These are phyloP conservation scores for Tupaia chinensis DNA, from an alignment of 2,113 vertebrate genomes.

Conservation along the genomic window DNA sequence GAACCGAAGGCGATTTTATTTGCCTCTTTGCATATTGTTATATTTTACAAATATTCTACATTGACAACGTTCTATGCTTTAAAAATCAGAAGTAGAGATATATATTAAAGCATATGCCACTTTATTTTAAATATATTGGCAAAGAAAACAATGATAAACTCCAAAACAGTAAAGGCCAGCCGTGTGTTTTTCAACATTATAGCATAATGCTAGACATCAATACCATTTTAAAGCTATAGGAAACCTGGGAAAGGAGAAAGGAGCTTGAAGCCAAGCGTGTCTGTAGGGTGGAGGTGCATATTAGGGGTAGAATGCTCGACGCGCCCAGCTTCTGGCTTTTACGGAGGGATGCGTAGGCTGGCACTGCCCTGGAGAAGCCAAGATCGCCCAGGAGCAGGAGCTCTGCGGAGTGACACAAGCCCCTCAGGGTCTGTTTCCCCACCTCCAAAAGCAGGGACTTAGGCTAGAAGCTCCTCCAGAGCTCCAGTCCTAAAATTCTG, in stretches of 20 bases:
- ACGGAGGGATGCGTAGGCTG: background rate
- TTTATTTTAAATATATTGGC: conserved; percentile 10
- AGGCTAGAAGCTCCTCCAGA: rapidly evolving
- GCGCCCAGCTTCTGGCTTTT: background rate
- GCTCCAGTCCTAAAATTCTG: background rate
- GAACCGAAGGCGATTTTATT: conserved; percentile 5
- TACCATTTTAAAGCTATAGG: background rate
- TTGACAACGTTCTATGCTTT: background rate
- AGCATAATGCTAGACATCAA: background rate
- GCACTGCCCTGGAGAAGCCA: background rate
- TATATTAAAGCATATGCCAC: background rate
- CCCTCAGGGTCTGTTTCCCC: background rate
- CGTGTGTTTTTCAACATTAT: background rate
- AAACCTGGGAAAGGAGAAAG: background rate
- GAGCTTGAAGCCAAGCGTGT: background rate
- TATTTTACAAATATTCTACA: background rate
- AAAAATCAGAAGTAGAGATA: background rate
- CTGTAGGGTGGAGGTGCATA: background rate
- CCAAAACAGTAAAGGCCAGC: background rate
- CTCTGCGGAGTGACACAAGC: rapidly evolving
- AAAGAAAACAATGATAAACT: conserved; percentile 29
- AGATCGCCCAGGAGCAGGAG: background rate
- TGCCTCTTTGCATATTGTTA: background rate
- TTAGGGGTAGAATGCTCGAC: background rate
- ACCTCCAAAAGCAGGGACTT: background rate